Base-by-base conservation (phyloP, 2,113 vertebrate genomes). In the Nymphicus hollandicus region DNA sequence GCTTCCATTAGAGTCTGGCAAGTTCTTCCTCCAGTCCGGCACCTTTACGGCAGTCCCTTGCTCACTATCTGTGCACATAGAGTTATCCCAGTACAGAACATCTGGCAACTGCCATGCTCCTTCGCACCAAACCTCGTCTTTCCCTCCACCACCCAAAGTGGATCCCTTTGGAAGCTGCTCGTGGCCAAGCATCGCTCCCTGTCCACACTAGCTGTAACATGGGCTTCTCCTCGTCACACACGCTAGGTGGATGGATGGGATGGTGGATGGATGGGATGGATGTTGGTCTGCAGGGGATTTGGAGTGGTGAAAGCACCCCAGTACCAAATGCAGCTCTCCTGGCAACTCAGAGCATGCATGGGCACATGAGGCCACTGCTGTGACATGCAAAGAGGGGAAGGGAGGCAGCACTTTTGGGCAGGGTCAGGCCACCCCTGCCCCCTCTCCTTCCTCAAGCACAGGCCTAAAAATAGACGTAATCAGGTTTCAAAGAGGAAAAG, bases 401-500 rank as follows among this genome's bases (percentile, higher is more conserved):
- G 71, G 52, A 60, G 49, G 10, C 66, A 79, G 76, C 1, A 0
- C 80, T 53, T 37, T 76, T 0, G 0, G 33, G 50, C 73, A 66
- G 87, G 83, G 91, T 89, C 93, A 87, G 89, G 82, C 74, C 80
- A 79, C 78, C 41, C 81, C 71, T 70, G 53, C 72, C 91, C 84
- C 74, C 58, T n/a, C 79, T 89, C 56, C 91, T 91, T 87, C 88
- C 86, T 73, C 9, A 6, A 66, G 69, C 86, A 92, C 1, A 1
- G 56, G 76, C 91, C 95, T 97, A 95, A 97, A 97, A 96, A 96
- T 96, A 96, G 96, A 76, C 0, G 64, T 97, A 96, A 95, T 97
- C 96, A 86, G 88, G 93, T 97, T 97, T 97, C 97, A 97, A 96
- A 97, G 96, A 96, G 79, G 77, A 95, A 95, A 92, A 95, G 77